Evolutionary conservation across 2,888 invertebrate genomes (phyloP), one percentile per base, ranked within the genome.

Genomic region (Quadroppia sp.): DNA sequence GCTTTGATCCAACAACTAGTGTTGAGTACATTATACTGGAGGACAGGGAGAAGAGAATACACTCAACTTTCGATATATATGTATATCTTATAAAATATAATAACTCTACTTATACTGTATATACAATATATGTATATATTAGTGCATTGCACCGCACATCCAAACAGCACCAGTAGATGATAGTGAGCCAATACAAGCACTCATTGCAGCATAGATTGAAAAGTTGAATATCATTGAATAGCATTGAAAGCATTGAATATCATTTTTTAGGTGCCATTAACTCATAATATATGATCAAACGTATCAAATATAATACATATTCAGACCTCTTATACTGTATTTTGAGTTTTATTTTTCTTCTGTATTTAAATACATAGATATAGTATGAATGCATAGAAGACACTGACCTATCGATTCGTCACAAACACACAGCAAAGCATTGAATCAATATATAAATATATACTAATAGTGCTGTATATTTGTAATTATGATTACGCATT

Each of bases 241-340:
- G 17, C 20, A 50, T 17, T n/a, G 50, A n/a, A 50, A 50, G 50
- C 17, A 20, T 64, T 64, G 64, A 64, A 64, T 61, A 61, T 67
- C 67, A 67, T 67, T 67, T 67, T 61, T 67, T 64, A 36, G 23
- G 67, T 59, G 59, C 30, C 59, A 67, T 67, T 67, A 67, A 67
- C 67, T 67, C 23, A 67, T 67, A 67, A 67, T 67, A 67, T 67
- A 67, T 67, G 67, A 67, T 67, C 67, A 67, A 67, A 67, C 40
- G 42, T 67, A 67, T 67, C 67, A 67, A 67, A 42, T 13, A 67
- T 61, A 61, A 48, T 48, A 20, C 28, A 28, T 56, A 56, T 56
- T 56, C 56, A 56, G 56, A 50, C 50, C 15, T 36, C 36, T 36
- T 36, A 36, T 36, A 9, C 6, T 36, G 36, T 36, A 9, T 36